These are phyloP conservation scores for Euphydryas editha DNA, from an alignment of 2,888 invertebrate species.

Conservation along the genomic window DNA sequence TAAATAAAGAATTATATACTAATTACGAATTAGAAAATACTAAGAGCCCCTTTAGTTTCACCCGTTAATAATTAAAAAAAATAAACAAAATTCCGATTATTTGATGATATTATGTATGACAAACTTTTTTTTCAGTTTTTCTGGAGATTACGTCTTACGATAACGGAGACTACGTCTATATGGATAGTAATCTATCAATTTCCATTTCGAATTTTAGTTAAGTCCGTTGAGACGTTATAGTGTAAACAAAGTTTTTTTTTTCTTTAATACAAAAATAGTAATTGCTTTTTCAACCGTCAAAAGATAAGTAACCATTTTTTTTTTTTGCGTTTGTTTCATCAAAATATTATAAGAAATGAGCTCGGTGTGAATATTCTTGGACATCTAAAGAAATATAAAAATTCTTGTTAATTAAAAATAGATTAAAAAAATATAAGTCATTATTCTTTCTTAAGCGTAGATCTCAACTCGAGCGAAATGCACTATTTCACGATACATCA, in stretches of 20 bases:
- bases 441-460: background rate
- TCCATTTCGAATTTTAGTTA: background rate
- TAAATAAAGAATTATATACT: too few relatives aligned
- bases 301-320: too few relatives aligned
- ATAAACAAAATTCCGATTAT: too few relatives aligned
- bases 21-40: background rate
- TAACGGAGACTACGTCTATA: too few relatives aligned
- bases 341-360: too few relatives aligned
- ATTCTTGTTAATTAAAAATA: background rate
- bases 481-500: slow-evolving; percentile 41
- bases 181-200: background rate
- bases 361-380: background rate
- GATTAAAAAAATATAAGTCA: background rate
- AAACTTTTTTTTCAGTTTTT: too few relatives aligned
- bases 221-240: background rate
- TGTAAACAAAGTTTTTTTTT: background rate
- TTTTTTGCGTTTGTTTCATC: too few relatives aligned
- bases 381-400: background rate
- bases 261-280: background rate
- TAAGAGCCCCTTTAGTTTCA: too few relatives aligned
- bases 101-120: too few relatives aligned
- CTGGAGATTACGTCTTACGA: too few relatives aligned
- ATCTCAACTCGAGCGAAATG: slow-evolving; percentile 15
- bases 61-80: too few relatives aligned
- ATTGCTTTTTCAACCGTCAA: too few relatives aligned